A percentile compares a stretch with the other conserved stretches of the same genome.
Evolutionary conservation across 2,888 invertebrate genomes (phyloP).

Genomic region (Drosophila pseudotakahashii): DNA sequence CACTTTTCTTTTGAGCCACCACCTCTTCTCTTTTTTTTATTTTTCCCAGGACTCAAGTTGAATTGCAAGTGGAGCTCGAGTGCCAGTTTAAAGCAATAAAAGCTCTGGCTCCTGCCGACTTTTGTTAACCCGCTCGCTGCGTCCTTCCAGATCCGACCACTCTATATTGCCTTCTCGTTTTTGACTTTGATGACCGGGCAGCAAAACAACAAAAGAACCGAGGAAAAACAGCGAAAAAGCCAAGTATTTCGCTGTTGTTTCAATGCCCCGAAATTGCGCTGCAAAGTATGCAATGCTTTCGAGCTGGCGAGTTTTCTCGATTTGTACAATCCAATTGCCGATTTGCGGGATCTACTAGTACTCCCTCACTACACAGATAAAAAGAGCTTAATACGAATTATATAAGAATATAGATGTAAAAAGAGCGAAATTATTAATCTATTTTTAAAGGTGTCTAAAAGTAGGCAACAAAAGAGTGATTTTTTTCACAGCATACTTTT

Average conservation of each 20-base stretch:
- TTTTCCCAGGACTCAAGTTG: conserved; percentile 38
- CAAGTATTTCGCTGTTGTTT: conserved; percentile 39
- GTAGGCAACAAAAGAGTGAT: too few relatives aligned
- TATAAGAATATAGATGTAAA: too few relatives aligned
- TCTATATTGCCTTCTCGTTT: conserved; percentile 3
- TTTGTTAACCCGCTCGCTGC: conserved; percentile 46
- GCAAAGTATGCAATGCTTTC: conserved; percentile 70
- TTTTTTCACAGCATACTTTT: too few relatives aligned
- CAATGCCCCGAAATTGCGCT: conserved; percentile 46
- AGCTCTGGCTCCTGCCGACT: conserved; percentile 53
- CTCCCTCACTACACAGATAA: background rate
- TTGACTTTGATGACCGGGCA: conserved; percentile 28
- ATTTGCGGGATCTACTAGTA: conserved; percentile 50
- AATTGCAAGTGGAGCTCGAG: conserved; percentile 56
- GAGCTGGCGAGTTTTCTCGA: conserved; percentile 56
- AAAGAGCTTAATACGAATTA: background rate
- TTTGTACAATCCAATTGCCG: conserved; percentile 71
- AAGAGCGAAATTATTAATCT: too few relatives aligned
- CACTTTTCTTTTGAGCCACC: conserved; percentile 48
- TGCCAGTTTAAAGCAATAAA: conserved; percentile 59
- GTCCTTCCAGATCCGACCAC: background rate
- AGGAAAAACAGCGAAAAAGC: conserved; percentile 14
- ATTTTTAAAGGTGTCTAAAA: too few relatives aligned
- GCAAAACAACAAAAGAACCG: conserved; percentile 17
- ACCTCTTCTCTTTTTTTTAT: background rate